These are phyloP conservation scores for Sterna hirundo DNA, from an alignment of 2,113 vertebrate species.

Conservation along the genomic window DNA sequence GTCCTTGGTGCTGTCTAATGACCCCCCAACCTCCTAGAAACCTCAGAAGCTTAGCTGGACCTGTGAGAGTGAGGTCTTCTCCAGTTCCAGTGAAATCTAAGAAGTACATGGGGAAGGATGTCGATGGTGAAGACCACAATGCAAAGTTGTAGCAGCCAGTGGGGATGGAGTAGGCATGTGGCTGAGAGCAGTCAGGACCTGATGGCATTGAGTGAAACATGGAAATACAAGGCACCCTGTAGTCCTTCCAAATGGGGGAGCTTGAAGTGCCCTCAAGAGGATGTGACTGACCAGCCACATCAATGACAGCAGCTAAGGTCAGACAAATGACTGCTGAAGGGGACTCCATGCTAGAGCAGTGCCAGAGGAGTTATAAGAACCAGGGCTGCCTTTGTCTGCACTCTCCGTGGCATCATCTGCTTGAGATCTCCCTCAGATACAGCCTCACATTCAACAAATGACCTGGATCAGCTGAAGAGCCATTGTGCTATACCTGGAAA, in stretches of 20 bases:
- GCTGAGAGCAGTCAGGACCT: background rate
- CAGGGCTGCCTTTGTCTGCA: background rate
- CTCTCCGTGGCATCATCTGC: background rate
- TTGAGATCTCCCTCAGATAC: background rate
- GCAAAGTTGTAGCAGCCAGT: background rate
- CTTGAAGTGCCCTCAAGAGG: background rate
- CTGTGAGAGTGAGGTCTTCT: background rate
- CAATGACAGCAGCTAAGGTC: background rate
- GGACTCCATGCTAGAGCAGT: background rate
- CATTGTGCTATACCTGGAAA: background rate
- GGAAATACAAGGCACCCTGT: background rate
- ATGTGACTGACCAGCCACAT: background rate
- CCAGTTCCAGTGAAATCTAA: background rate
- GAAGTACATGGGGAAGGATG: background rate
- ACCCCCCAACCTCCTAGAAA: background rate
- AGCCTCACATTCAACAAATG: background rate
- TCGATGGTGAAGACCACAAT: background rate
- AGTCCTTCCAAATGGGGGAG: background rate
- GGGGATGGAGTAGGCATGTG: background rate
- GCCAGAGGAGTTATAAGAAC: background rate
- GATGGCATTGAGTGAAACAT: background rate
- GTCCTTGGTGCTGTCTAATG: background rate
- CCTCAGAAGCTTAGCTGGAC: background rate
- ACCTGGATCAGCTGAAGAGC: background rate
- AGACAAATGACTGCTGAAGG: background rate